A percentile compares a stretch with the other conserved stretches of the same genome.
phyloP scores from a whole-genome alignment of 1,140 invertebrate species.

The Musca domestica region DNA sequence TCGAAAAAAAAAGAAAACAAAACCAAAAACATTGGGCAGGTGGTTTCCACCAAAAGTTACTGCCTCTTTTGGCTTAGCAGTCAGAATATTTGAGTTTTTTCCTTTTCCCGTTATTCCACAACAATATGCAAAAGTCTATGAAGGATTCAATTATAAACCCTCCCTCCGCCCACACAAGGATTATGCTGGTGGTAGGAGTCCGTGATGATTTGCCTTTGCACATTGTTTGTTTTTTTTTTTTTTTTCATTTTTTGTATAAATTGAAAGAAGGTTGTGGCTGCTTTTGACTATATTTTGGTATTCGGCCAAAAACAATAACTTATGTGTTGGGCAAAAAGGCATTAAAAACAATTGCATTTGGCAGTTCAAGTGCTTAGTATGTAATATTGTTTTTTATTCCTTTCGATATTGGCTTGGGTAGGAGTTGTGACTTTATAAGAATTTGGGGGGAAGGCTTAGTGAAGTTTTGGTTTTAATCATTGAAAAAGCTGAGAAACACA shows the following conservation, averaged over 20 bases:
- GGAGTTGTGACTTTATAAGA: no score
- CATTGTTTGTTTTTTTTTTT: not conserved
- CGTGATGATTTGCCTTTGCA: not conserved
- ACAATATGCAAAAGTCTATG: constrained; percentile 9
- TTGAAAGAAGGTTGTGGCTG: not conserved
- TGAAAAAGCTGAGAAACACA: no score
- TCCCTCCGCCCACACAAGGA: not conserved
- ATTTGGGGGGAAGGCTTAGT: no score
- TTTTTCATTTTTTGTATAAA: no score
- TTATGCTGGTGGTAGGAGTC: not conserved
- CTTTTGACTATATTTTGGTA: constrained; percentile 1
- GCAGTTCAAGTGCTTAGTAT: constrained; percentile 1
- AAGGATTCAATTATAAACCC: not conserved
- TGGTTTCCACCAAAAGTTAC: not conserved
- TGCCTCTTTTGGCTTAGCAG: no score
- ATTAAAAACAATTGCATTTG: constrained; percentile 22
- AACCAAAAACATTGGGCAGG: no score
- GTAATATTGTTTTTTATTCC: no score
- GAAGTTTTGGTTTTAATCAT: no score
- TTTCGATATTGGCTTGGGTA: no score
- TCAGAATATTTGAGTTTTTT: not conserved
- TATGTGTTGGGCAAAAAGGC: constrained; percentile 20
- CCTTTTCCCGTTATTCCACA: not conserved
- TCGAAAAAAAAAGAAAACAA: no score
- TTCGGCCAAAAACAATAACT: constrained; percentile 16